Evolutionary conservation across 2,888 invertebrate species (phyloP).

Genomic region (Anodontia alba): DNA sequence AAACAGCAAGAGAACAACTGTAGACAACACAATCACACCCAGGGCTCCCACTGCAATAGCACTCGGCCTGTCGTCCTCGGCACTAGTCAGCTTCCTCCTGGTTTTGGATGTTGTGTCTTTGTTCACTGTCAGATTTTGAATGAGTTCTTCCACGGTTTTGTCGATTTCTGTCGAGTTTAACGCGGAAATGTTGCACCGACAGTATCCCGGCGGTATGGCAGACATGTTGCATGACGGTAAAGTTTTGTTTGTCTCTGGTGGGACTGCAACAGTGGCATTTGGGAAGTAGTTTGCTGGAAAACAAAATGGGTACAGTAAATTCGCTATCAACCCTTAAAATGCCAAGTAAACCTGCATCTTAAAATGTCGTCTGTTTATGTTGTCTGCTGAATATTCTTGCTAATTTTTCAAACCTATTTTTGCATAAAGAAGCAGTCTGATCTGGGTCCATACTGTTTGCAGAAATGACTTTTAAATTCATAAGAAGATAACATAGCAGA

Average conservation of each 20-base stretch:
- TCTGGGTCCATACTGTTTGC: no score
- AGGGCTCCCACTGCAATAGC: neutral
- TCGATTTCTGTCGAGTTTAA: neutral
- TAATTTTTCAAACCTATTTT: no score
- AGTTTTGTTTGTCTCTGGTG: neutral
- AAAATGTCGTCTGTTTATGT: no score
- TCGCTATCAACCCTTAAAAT: no score
- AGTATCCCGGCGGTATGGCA: neutral
- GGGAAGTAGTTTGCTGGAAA: neutral
- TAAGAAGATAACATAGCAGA: no score
- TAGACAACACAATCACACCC: neutral
- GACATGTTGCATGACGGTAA: neutral
- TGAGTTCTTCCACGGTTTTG: neutral
- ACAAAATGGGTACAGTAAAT: neutral
- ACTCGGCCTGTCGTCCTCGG: neutral
- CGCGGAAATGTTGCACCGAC: neutral
- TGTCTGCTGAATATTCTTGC: no score
- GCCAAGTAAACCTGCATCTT: no score
- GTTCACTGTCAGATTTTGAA: slow-evolving; percentile 1
- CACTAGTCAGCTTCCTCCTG: neutral
- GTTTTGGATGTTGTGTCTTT: neutral
- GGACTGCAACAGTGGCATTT: neutral
- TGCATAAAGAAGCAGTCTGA: no score
- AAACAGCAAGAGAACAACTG: neutral
- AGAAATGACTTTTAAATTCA: no score